These are phyloP conservation scores for Ophion costatus DNA, from an alignment of 2,888 invertebrate species.

Conservation along the genomic window DNA sequence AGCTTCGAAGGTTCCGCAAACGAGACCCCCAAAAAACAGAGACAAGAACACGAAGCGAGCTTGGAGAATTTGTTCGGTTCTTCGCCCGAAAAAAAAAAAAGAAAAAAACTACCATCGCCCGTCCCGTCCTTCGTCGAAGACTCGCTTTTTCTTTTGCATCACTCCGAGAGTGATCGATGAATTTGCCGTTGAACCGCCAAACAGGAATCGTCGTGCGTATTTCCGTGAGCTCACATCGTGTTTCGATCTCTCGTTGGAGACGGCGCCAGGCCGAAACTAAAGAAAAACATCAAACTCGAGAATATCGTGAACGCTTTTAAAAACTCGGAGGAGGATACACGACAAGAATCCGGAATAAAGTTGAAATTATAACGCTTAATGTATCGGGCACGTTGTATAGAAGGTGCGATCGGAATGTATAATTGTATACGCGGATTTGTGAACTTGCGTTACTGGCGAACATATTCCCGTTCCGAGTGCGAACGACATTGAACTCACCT, in stretches of 20 bases:
- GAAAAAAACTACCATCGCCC: neutral
- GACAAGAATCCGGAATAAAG: slow-evolving; percentile 16
- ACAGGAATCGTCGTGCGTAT: neutral
- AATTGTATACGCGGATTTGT: slow-evolving; percentile 34
- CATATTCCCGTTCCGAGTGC: slow-evolving; percentile 17
- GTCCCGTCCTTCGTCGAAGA: neutral
- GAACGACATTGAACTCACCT: slow-evolving; percentile 25
- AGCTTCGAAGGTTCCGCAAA: neutral
- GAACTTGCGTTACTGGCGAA: slow-evolving; percentile 26
- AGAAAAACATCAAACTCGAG: slow-evolving; percentile 39
- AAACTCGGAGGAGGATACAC: neutral
- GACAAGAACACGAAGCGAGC: slow-evolving; percentile 8
- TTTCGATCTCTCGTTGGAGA: slow-evolving; percentile 9
- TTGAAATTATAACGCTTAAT: slow-evolving; percentile 40
- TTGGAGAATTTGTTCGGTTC: neutral
- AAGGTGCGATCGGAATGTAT: slow-evolving; percentile 51
- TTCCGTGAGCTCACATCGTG: neutral
- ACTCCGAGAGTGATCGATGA: neutral
- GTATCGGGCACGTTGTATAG: slow-evolving; percentile 47
- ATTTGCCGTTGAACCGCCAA: neutral
- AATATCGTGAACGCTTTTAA: slow-evolving; percentile 11
- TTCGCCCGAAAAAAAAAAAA: neutral
- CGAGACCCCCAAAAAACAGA: neutral
- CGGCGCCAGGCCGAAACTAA: slow-evolving; percentile 1
- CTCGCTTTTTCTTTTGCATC: neutral